Evolutionary conservation across 2,797 vertebrate genomes (phyloP), one percentile per base, ranked within the genome.

Genomic region (Trematomus bernacchii): DNA sequence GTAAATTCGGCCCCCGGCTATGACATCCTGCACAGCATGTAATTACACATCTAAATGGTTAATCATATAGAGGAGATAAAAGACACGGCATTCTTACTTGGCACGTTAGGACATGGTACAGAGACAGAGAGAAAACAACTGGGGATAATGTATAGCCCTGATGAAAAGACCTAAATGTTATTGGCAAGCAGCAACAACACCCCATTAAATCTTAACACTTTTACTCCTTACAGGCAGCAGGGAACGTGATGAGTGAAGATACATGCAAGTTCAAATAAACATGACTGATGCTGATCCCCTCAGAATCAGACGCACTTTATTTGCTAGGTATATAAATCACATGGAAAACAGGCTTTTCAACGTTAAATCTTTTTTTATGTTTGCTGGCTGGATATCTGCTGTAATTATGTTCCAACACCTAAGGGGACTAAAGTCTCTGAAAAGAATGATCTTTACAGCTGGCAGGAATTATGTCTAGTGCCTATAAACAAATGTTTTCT

Each of bases 31-130:
- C 71, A 50, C 58, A 53, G 44, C 54, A 50, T 85, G 72, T 83
- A 89, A 90, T 92, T 92, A 87, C 77, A 83, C 63, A 92, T 87
- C 73, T 80, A 86, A 92, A 88, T 86, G 73, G 73, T 79, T 82
- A 86, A 88, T 79, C 59, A 63, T 82, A 79, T 66, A 75, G 73
- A 77, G 21, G 52, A 85, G 77, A 58, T 82, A 62, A 86, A 86
- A 85, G 78, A 83, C 50, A 76, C 62, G 10, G 69, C 85, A 93
- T 91, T 93, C 89, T 91, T 91, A 18, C 14, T 40, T 78, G 82
- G 76, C 92, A 91, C 10, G 91, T 86, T 71, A 58, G 68, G 80
- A 54, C 93, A 87, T 37, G 86, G 84, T 51, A 68, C 27, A 37
- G 54, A 82, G 77, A 71, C 68, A 76, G 58, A 73, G 75, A 82